These are phyloP conservation scores for Habropoda laboriosa DNA, from an alignment of 1,140 invertebrate species.

Conservation along the genomic window DNA sequence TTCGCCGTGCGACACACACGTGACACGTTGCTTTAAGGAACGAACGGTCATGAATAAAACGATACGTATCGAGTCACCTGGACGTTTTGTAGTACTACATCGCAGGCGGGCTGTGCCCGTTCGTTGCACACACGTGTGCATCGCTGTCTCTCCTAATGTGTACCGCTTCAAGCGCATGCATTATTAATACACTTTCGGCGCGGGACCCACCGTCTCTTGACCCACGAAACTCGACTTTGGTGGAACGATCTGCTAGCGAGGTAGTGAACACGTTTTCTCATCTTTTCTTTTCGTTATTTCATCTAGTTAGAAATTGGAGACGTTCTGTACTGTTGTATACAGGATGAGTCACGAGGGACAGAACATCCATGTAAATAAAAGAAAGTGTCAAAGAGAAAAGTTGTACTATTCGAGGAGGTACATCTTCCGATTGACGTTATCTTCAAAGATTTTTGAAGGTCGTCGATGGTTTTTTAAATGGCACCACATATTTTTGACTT, in stretches of 20 bases:
- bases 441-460: too few species aligned
- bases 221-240: neutral
- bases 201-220: too few species aligned
- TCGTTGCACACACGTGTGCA: conserved; percentile 18
- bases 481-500: too few species aligned
- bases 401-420: too few species aligned
- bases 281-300: too few species aligned
- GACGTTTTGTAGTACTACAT: conserved; percentile 31
- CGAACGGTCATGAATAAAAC: conserved; percentile 53
- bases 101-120: neutral
- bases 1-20: conserved; percentile 40
- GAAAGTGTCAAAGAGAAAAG: too few species aligned
- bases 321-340: too few species aligned
- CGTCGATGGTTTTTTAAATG: too few species aligned
- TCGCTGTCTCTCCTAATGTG: conserved; percentile 22
- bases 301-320: too few species aligned
- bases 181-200: conserved; percentile 57
- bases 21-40: conserved; percentile 26
- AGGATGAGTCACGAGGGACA: too few species aligned
- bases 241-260: neutral
- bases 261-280: neutral
- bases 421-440: too few species aligned
- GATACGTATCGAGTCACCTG: conserved; percentile 43
- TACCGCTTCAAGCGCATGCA: conserved; percentile 28
- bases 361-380: too few species aligned